Base-by-base conservation (phyloP, 2,797 vertebrate species). In the Gadopsis marmoratus region DNA sequence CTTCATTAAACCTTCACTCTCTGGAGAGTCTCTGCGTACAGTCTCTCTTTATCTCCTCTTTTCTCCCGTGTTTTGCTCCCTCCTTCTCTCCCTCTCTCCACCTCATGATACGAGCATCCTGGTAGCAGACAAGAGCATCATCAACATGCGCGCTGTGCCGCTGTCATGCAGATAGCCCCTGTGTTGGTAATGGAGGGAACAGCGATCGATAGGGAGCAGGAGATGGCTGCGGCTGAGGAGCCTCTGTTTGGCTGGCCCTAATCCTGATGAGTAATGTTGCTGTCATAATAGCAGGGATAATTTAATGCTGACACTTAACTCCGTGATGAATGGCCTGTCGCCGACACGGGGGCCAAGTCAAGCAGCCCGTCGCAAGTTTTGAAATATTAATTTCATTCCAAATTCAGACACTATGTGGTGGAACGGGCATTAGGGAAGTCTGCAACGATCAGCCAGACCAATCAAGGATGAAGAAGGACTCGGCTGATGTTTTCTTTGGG, bases 221-320 rank as follows among this genome's bases (percentile, higher is more conserved):
- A 96, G 92, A 95, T 94, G 93, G 90, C 93, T 95, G 93, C 93
- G 81, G 95, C 88, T 7, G 85, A 91, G 94, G 93, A 94, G 89
- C 93, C 91, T 90, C 90, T 90, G 93, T 94, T 94, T 89, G 71
- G 92, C 91, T 89, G 87, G 94, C 94, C 95, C 95, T 95, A 94
- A 96, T 97, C 96, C 96, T 95, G 96, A 96, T 97, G 97, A 97
- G 96, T 97, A 97, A 98, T 97, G 97, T 94, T 89, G 94, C 97
- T 97, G 97, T 98, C 97, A 98, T 98, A 98, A 98, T 95, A 96
- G 95, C 90, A 19, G 91, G 96, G 96, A 97, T 96, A 96, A 97
- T 97, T 97, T 96, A 96, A 97, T 91, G 97, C 96, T 96, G 96
- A 97, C 96, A 96, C 97, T 97, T 96, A 96, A 95, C 94, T 84